Conservation (phyloP, 2,113 vertebrate genomes). For the Periophthalmodon schlosseri region DNA sequence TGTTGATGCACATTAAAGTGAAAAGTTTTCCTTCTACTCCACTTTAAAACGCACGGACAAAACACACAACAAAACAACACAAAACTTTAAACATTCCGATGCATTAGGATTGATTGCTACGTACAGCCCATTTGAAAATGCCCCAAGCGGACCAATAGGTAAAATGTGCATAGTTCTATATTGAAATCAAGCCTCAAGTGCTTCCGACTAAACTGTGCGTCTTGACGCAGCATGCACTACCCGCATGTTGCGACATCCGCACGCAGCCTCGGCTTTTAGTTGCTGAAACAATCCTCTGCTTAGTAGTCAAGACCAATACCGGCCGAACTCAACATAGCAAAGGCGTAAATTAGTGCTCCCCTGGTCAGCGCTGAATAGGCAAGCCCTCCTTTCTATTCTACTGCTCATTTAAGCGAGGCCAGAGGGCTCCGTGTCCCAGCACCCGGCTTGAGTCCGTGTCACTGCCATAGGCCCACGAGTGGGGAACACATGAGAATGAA, state of each 20-base stretch:
- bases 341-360: slow-evolving; percentile 80
- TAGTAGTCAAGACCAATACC: slow-evolving; percentile 79
- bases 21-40: neutral
- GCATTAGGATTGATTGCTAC: neutral
- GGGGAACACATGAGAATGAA: slow-evolving; percentile 9
- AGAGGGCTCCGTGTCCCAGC: slow-evolving; percentile 34
- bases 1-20: neutral
- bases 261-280: slow-evolving; percentile 57
- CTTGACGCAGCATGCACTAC: slow-evolving; percentile 37
- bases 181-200: neutral
- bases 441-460: slow-evolving; percentile 33
- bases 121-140: neutral
- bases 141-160: neutral
- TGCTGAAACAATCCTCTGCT: slow-evolving; percentile 76
- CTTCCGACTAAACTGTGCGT: neutral
- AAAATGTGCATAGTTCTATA: slow-evolving; percentile 15
- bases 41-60: neutral
- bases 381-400: slow-evolving; percentile 52
- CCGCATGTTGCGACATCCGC: slow-evolving; percentile 69
- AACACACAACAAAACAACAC: too few species aligned
- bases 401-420: slow-evolving; percentile 52
- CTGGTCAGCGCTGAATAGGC: slow-evolving; percentile 70
- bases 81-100: neutral
- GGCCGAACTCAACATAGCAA: slow-evolving; percentile 73
- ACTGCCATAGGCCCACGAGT: slow-evolving; percentile 30